These are phyloP conservation scores for Damaliscus lunatus DNA, from an alignment of 2,113 vertebrate genomes.

Conservation along the genomic window DNA sequence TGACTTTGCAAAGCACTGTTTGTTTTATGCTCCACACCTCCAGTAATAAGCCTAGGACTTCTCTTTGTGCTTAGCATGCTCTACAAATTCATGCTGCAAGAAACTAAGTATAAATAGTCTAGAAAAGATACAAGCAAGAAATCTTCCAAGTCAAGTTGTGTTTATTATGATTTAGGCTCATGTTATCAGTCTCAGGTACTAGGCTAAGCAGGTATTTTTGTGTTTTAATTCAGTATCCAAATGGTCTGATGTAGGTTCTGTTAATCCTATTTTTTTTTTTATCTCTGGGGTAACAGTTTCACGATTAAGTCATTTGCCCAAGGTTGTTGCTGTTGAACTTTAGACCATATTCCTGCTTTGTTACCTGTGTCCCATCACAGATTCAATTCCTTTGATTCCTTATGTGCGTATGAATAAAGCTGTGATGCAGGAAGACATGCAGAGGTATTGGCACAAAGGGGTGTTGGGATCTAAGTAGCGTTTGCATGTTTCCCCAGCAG, in stretches of 20 bases:
- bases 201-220: not conserved
- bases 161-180: not conserved
- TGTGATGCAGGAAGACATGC: not conserved
- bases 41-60: not conserved
- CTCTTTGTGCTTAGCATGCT: not conserved
- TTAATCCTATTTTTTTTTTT: not conserved
- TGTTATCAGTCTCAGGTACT: not conserved
- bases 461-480: not conserved
- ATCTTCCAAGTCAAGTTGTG: not conserved
- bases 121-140: not conserved
- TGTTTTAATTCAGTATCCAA: not conserved
- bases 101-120: not conserved
- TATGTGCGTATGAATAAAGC: not conserved
- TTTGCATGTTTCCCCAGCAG: not conserved
- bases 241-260: not conserved
- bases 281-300: not conserved
- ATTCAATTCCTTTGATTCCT: not conserved
- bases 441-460: not conserved
- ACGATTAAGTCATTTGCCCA: not conserved
- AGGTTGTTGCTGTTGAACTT: not conserved
- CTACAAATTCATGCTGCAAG: not conserved
- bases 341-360: not conserved
- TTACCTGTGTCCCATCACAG: not conserved
- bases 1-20: not conserved
- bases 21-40: not conserved